Percentiles rank a stretch among this genome's conserved stretches.
phyloP scores from a whole-genome alignment of 2,888 invertebrate species.

The Dilophus febrilis region DNA sequence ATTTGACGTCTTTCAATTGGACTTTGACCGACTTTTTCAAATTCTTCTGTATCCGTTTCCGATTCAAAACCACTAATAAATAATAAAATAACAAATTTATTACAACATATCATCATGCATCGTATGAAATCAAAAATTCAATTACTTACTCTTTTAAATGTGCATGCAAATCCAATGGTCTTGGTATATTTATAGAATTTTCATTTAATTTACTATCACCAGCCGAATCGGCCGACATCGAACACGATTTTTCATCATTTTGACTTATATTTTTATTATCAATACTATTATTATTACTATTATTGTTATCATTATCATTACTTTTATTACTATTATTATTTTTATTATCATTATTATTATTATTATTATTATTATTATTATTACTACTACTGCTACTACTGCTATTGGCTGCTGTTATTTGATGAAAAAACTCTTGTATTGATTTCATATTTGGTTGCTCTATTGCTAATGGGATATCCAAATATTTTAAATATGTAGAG shows the following conservation, averaged over 20 bases:
- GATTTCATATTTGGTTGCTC: conserved; percentile 50
- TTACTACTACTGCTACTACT: background rate
- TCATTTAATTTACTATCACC: too few species aligned
- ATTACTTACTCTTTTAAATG: conserved; percentile 32
- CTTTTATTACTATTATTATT: background rate
- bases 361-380: background rate
- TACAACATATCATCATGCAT: too few species aligned
- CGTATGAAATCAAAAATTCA: too few species aligned
- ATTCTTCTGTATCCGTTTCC: conserved; percentile 67
- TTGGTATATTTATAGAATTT: conserved; percentile 11
- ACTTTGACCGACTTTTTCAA: conserved; percentile 58
- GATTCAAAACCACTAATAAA: conserved; percentile 55
- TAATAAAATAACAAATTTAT: conserved; percentile 4
- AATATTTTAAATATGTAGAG: conserved; percentile 43
- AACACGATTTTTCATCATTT: background rate
- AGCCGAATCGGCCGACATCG: background rate
- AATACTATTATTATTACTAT: background rate
- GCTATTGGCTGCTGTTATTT: background rate
- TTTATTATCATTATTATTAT: background rate
- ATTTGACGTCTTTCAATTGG: conserved; percentile 30
- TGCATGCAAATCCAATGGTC: conserved; percentile 30
- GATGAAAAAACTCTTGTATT: conserved; percentile 38
- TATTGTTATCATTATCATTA: background rate
- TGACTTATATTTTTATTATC: too few species aligned
- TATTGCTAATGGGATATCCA: conserved; percentile 46